These are phyloP conservation scores for Oryzaephilus surinamensis DNA, from an alignment of 1,140 invertebrate species.

Conservation along the genomic window DNA sequence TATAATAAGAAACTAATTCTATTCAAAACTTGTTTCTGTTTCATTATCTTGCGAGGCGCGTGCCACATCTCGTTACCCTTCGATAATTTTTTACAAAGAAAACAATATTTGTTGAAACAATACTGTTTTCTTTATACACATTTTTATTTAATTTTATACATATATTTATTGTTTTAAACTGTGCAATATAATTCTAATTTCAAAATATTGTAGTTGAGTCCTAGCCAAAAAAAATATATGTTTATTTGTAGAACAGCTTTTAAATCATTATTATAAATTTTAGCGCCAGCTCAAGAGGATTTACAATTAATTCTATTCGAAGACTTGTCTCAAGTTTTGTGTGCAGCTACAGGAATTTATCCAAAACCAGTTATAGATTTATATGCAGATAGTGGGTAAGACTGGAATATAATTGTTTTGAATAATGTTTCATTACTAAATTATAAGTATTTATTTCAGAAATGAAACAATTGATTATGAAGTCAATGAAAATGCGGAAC, in stretches of 20 bases:
- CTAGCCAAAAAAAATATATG: background rate
- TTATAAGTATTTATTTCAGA: slow-evolving; percentile 1
- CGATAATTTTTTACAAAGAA: slow-evolving; percentile 8
- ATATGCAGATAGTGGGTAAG: slow-evolving; percentile 2
- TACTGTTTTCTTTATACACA: background rate
- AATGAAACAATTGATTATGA: slow-evolving; percentile 9
- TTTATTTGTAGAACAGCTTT: slow-evolving; percentile 1
- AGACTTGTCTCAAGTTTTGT: slow-evolving; percentile 2
- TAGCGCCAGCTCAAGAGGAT: too few species aligned
- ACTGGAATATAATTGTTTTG: background rate
- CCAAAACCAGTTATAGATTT: slow-evolving; percentile 5
- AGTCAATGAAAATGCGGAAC: slow-evolving; percentile 1
- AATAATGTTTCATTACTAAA: too few species aligned
- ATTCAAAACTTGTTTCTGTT: background rate
- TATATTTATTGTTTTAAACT: too few species aligned
- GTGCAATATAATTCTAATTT: too few species aligned
- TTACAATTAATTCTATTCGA: background rate
- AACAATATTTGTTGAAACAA: background rate
- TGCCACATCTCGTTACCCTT: slow-evolving; percentile 13
- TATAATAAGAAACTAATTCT: background rate
- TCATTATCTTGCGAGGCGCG: slow-evolving; percentile 8
- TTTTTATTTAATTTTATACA: too few species aligned
- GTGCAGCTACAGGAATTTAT: slow-evolving; percentile 2
- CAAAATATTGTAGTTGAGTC: background rate
- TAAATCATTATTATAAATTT: too few species aligned